Evolutionary conservation across 2,113 vertebrate genomes (phyloP), one percentile per base, ranked within the genome.

Genomic region (Centropristis striata): DNA sequence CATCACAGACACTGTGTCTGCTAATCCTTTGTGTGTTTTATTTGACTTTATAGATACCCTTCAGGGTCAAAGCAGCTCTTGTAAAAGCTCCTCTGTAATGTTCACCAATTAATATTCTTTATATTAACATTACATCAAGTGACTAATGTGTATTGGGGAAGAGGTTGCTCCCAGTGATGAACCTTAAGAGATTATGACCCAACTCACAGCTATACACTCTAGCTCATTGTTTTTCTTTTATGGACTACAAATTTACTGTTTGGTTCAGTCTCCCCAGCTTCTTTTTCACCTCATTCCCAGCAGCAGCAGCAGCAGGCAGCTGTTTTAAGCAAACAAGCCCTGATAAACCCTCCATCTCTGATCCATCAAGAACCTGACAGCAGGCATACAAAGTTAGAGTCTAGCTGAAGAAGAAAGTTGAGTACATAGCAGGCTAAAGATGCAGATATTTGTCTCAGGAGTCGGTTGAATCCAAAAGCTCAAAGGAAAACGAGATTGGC

Each of bases 211-310:
- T 69, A 57, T 63, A 66, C 12, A 44, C 14, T 42, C 25, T 18
- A 32, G 18, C n/a, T 37, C 42, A 75, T 14, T 66, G 15, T 42
- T 36, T 44, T 60, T 42, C 11, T 36, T 76, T 68, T 49, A 53
- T 15, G 14, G 12, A 5, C 18, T 6, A 28, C 8, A 78, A 36
- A 37, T 64, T 2, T 13, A 42, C 11, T 4, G 25, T 20, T 46
- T 49, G 50, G 39, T 58, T 47, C 27, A 20, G 54, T 32, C 15
- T 47, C 32, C 8, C 1, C 5, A 8, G 7, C 65, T 36, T 49
- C 13, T 41, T 59, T 41, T 59, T 42, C 42, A 2, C 42, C 32
- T 58, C 0, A 0, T 41, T 50, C 25, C 6, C 39, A 61, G 37
- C 20, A 53, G 36, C 39, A 61, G 37, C 20, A 53, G 36, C 74